phyloP scores from a whole-genome alignment of 2,888 invertebrate species.

The Phengaris alcon region DNA sequence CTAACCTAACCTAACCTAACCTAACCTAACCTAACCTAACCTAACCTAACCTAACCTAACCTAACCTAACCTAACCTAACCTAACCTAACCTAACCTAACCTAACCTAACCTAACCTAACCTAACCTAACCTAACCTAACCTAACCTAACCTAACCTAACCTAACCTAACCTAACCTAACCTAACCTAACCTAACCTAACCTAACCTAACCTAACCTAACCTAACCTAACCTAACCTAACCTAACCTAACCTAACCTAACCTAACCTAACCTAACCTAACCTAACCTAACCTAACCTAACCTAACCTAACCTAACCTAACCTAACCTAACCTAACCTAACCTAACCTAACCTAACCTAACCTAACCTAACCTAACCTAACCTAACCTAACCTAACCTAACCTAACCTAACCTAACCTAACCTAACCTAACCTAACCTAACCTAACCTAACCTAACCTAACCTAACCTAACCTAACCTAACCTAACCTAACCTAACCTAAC shows the following conservation, averaged over 20 bases:
- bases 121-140: constrained; percentile 3
- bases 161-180: constrained; percentile 3
- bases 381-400: constrained; percentile 3
- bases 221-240: constrained; percentile 3
- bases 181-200: constrained; percentile 3
- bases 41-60: constrained; percentile 3
- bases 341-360: constrained; percentile 3
- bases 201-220: constrained; percentile 3
- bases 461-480: constrained; percentile 3
- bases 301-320: constrained; percentile 3
- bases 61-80: constrained; percentile 3
- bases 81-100: constrained; percentile 3
- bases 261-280: constrained; percentile 3
- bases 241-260: constrained; percentile 3
- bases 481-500: constrained; percentile 3
- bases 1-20: constrained; percentile 3
- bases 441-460: constrained; percentile 3
- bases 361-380: constrained; percentile 3
- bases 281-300: constrained; percentile 3
- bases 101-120: constrained; percentile 3
- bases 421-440: constrained; percentile 3
- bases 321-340: constrained; percentile 3
- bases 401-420: constrained; percentile 3
- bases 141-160: constrained; percentile 3
- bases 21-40: constrained; percentile 3